Base-by-base conservation (phyloP, 2,888 invertebrate species). In the Pollenia amentaria region DNA sequence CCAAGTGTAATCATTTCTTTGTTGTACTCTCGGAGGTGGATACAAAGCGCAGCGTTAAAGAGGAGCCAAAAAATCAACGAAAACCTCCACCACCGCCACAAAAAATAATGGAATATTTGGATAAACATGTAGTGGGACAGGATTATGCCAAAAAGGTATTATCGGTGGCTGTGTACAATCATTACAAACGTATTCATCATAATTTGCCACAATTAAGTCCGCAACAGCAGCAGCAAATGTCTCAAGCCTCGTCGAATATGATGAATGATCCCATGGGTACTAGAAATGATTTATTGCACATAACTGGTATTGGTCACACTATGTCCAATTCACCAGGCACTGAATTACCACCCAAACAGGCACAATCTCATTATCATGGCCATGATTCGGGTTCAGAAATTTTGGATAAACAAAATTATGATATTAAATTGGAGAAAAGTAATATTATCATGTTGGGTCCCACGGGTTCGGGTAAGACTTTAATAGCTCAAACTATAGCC, bases 121-220 rank as follows among this genome's bases (percentile, higher is more conserved):
- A 99, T 94, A 97, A 97, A 91, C 98, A 99, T 94, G 99, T 99
- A 14, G 97, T 99, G 29, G 99, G 99, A 0, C 99, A 99, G 93
- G 98, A 99, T 89, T 96, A 97, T 93, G 99, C 99, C 1, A 99
- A 99, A 94, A 99, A 99, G 94, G 99, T 99, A 53, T 94, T 99
- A 51, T 97, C 99, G 0, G 99, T 99, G 48, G 99, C 99, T 12
- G 99, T 99, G 0, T 99, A 99, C 94, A 99, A 99, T 94, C 99
- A 99, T 93, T 99, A 99, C 94, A 99, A 99, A 94, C 95, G 99
- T 90, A 98, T 99, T 91, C 97, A 97, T 93, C 98, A 99, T 93
- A 99, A 99, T 94, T 95, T 97, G 85, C 96, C 96, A 89, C 95
- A 93, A 85, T 55, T 87, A 42, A 87, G 51, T 81, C 88, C 91